Base-by-base conservation (phyloP, 2,797 vertebrate genomes). In the Rhynchotus rufescens region DNA sequence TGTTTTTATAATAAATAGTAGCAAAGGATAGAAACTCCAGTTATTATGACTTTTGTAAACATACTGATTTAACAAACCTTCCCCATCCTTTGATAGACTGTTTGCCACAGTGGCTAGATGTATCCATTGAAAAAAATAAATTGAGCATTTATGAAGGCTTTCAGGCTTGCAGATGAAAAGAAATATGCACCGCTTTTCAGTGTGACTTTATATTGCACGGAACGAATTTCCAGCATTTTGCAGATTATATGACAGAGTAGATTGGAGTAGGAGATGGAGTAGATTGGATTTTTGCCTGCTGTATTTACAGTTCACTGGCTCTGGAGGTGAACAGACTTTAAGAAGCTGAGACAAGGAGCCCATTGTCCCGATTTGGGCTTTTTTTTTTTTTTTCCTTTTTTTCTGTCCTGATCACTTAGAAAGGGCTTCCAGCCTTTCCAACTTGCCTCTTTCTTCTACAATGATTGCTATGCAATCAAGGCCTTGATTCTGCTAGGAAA, bases 31-130 rank as follows among this genome's bases (percentile, higher is more conserved):
- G 88, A 40, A 94, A 67, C 59, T 65, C 59, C 76, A 12, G 72
- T n/a, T 90, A 67, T 71, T 82, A 34, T 8, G 88, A 67, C 59
- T 80, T 87, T 4, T 89, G 82, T 94, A 94, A 96, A 95, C 84
- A 68, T 1, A 14, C 22, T 5, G 36, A 0, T 40, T 7, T 23
- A 67, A 45, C 59, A 61, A 66, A 42, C 61, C 78, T 34, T 13
- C 22, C 14, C 65, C 75, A 9, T n/a, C 64, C 82, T 54, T 13
- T 77, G 14, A 5, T 36, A 1, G 74, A 22, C 60, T 60, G 72
- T 32, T 67, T 52, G 80, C 64, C 69, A 3, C 72, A 4, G 69
- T 6, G 45, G n/a, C 17, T 28, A 6, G 74, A 2, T 0, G 21
- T 68, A 42, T 28, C 81, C 92, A 22, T 30, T 20, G 38, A 61